Percentiles rank a stretch among this genome's conserved stretches.
phyloP scores from a whole-genome alignment of 1,140 invertebrate species.

The Holotrichia oblita region DNA sequence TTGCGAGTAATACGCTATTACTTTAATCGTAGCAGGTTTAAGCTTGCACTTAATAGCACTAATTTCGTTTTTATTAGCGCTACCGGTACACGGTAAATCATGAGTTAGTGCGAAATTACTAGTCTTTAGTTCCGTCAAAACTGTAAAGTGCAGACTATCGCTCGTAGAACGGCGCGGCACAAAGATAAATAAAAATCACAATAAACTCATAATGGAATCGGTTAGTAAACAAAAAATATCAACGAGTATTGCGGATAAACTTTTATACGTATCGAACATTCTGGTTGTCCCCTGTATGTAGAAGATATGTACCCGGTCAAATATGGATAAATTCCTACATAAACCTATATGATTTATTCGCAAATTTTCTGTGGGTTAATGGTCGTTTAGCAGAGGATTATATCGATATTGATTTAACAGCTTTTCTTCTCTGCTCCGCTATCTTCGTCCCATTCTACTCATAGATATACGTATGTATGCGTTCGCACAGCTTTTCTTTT shows the following conservation, averaged over 20 bases:
- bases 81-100: background rate
- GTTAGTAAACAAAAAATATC: slow-evolving; percentile 7
- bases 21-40: background rate
- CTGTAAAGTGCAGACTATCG: background rate
- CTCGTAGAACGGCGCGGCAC: background rate
- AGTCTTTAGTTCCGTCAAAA: background rate
- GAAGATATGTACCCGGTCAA: slow-evolving; percentile 5
- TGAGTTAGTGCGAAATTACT: background rate
- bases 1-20: background rate
- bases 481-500: background rate
- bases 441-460: background rate
- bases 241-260: slow-evolving; percentile 8
- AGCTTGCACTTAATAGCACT: background rate
- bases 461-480: background rate
- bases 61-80: slow-evolving; percentile 12
- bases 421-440: background rate
- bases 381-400: slow-evolving; percentile 33
- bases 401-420: slow-evolving; percentile 37
- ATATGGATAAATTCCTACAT: slow-evolving; percentile 33
- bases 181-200: background rate
- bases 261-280: slow-evolving; percentile 2
- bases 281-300: background rate
- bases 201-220: background rate
- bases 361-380: slow-evolving; percentile 32
- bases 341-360: slow-evolving; percentile 25